Evolutionary conservation across 2,797 vertebrate genomes (phyloP), one percentile per base, ranked within the genome.

Genomic region (Tadarida brasiliensis): DNA sequence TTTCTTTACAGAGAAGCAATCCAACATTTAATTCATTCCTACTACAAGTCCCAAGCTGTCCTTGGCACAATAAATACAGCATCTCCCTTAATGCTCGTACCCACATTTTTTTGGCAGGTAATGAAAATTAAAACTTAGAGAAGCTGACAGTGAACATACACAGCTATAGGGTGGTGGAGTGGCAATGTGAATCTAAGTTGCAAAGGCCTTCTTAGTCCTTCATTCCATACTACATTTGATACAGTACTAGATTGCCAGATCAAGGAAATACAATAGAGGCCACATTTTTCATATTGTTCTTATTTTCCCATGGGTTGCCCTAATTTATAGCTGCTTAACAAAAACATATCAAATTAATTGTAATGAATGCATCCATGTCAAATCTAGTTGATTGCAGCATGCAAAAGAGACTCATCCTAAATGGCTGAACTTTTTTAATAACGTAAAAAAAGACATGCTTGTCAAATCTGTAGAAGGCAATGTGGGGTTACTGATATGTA

Each of bases 281-380:
- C 78, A 76, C 73, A 47, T 76, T 94, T 93, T 84, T 87, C 83
- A 89, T 70, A 30, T 74, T 90, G 59, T 74, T 88, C 30, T 87
- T 96, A 19, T 22, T 90, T 95, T 88, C 22, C 68, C 12, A 10
- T 65, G 19, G 5, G 10, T 90, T 76, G 63, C 22, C 49, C 30
- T 89, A 57, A 91, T 92, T 88, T 78, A 71, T 47, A 84, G 82
- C 12, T 92, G 73, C 26, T 95, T 88, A 90, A 51, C 33, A n/a
- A 93, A 86, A 95, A 59, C 2, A 51, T 54, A 68, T 44, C 35
- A 74, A 51, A 77, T 82, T 86, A 63, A 90, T 78, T 70, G 15
- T 70, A 84, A 49, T 63, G 28, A 86, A 28, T 47, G 3, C 15
- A 30, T 70, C n/a, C 44, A 39, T n/a, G 47, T 87, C 28, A 94